These are phyloP conservation scores for Schizothorax lantsangensis DNA, from an alignment of 2,797 vertebrate species.

Conservation along the genomic window DNA sequence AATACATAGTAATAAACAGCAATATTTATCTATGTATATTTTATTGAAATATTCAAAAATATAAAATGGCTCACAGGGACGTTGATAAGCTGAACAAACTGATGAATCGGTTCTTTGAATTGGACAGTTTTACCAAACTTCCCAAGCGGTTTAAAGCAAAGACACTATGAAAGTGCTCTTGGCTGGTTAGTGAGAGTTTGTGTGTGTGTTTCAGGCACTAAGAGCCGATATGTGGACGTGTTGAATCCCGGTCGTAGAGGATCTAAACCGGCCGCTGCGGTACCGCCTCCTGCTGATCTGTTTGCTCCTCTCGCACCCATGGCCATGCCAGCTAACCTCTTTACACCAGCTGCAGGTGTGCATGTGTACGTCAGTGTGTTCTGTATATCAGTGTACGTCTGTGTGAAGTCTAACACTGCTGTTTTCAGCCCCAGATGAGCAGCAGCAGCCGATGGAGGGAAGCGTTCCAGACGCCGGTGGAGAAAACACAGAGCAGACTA, in stretches of 20 bases:
- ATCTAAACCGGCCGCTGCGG: conserved; percentile 75
- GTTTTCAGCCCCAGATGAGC: conserved; percentile 79
- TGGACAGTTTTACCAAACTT: neutral
- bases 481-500: conserved; percentile 70
- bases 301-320: conserved; percentile 94
- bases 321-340: conserved; percentile 87
- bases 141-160: neutral
- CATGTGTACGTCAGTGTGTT: neutral
- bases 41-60: neutral
- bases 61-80: neutral
- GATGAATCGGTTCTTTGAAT: neutral
- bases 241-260: conserved; percentile 84
- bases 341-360: conserved; percentile 62
- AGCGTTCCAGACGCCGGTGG: conserved; percentile 69
- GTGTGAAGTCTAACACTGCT: neutral
- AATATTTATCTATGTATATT: neutral
- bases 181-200: neutral
- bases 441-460: conserved; percentile 82
- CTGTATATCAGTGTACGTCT: neutral
- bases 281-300: conserved; percentile 83
- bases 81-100: neutral
- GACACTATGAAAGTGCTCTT: neutral
- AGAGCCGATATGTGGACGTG: conserved; percentile 91
- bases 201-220: conserved; percentile 73
- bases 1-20: neutral